Conservation (phyloP, 2,797 vertebrate genomes). For the Phrynocephalus forsythii region DNA sequence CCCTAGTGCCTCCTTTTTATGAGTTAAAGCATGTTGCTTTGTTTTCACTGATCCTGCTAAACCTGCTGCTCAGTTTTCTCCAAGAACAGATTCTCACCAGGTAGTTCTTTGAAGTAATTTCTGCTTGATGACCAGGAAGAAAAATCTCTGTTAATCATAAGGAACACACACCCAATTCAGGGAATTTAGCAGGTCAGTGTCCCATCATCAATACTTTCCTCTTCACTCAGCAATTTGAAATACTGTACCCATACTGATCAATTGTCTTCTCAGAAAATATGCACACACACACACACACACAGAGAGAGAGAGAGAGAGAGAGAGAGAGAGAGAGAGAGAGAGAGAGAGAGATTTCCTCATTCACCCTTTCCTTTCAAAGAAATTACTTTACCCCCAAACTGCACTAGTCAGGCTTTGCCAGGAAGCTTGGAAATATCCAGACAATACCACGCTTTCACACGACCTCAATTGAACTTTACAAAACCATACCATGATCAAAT, state of each 20-base stretch:
- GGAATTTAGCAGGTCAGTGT: background rate
- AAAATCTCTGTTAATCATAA: background rate
- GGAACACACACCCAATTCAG: too few relatives aligned
- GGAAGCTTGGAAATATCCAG: constrained; percentile 13
- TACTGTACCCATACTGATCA: background rate
- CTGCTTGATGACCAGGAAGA: background rate
- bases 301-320: too few relatives aligned
- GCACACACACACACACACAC: background rate
- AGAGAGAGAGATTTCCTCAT: background rate
- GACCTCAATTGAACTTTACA: constrained; percentile 32
- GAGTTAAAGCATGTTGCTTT: constrained; percentile 13
- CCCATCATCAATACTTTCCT: background rate
- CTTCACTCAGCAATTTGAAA: constrained; percentile 4
- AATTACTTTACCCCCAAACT: constrained; percentile 2
- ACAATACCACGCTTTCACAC: constrained; percentile 8
- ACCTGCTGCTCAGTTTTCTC: rapidly evolving
- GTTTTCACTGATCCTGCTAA: background rate
- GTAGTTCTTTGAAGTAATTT: background rate
- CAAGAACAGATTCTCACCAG: background rate
- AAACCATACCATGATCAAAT: constrained; percentile 17
- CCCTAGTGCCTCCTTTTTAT: constrained; percentile 77
- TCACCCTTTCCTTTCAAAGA: background rate
- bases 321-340: too few relatives aligned
- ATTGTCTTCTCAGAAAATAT: background rate
- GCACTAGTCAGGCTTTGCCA: background rate